phyloP scores from a whole-genome alignment of 2,113 vertebrate genomes.

The Siniperca chuatsi region DNA sequence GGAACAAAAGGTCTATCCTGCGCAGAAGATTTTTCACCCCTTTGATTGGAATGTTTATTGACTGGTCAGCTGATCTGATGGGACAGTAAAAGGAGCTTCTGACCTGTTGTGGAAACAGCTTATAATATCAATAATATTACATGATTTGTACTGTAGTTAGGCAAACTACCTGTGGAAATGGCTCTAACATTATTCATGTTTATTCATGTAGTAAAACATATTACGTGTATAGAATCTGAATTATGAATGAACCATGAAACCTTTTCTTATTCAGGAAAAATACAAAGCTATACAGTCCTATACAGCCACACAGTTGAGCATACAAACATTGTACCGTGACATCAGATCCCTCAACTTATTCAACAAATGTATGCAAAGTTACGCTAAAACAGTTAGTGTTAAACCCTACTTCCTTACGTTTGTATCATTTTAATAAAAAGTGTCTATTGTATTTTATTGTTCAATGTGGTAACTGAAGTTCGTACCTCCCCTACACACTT shows the following conservation, averaged over 20 bases:
- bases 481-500: not conserved
- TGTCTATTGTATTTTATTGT: not conserved
- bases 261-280: not conserved
- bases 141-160: not conserved
- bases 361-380: not conserved
- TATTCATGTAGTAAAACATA: not conserved
- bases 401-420: not conserved
- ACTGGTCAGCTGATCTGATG: too few species aligned
- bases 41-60: too few species aligned
- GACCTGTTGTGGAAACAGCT: not conserved
- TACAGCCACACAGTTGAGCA: too few species aligned
- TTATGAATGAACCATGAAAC: not conserved
- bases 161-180: not conserved
- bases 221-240: not conserved
- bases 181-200: not conserved
- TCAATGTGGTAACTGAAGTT: not conserved
- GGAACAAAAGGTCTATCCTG: too few species aligned
- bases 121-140: too few species aligned
- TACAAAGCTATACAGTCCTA: too few species aligned
- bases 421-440: not conserved
- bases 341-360: not conserved
- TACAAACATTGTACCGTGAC: too few species aligned
- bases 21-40: too few species aligned
- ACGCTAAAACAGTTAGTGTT: not conserved
- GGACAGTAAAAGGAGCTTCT: not conserved